Conservation (phyloP, 2,888 invertebrate species). For the Coenonympha glycerion region DNA sequence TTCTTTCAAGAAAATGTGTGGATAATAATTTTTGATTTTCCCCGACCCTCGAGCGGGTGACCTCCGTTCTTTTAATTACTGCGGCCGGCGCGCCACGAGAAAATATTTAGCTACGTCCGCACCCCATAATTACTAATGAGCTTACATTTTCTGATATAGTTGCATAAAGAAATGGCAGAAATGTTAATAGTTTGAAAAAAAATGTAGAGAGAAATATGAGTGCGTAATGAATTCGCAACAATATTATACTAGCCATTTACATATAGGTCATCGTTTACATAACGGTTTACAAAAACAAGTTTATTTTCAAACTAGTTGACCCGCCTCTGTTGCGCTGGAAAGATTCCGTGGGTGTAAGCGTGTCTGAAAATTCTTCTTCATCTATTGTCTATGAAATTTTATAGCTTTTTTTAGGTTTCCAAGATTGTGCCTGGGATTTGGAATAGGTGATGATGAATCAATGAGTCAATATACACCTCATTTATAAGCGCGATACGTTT, state of each 20-base stretch:
- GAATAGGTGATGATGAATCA: too few relatives aligned
- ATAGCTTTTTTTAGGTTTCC: too few relatives aligned
- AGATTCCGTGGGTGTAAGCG: too few relatives aligned
- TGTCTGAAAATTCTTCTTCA: too few relatives aligned
- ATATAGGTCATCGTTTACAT: slow-evolving; percentile 5
- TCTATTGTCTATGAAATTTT: too few relatives aligned
- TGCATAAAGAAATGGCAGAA: slow-evolving; percentile 25
- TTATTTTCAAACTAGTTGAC: too few relatives aligned
- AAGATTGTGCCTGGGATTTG: too few relatives aligned
- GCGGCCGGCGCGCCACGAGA: slow-evolving; percentile 49
- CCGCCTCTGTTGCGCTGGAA: too few relatives aligned
- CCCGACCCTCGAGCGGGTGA: slow-evolving; percentile 40
- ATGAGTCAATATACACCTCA: too few relatives aligned
- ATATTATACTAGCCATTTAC: neutral
- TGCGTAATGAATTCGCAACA: slow-evolving; percentile 3
- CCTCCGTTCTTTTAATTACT: slow-evolving; percentile 69
- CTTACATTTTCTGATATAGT: slow-evolving; percentile 39
- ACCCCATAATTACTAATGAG: slow-evolving; percentile 70
- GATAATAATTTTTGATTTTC: slow-evolving; percentile 67
- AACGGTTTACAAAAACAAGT: neutral
- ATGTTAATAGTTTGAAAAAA: slow-evolving; percentile 29
- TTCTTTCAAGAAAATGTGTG: slow-evolving; percentile 51
- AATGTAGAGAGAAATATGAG: neutral
- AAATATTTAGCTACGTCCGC: slow-evolving; percentile 69
- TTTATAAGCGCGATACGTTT: too few relatives aligned